Conservation (phyloP, 2,797 vertebrate genomes). For the Botia kubotai region DNA sequence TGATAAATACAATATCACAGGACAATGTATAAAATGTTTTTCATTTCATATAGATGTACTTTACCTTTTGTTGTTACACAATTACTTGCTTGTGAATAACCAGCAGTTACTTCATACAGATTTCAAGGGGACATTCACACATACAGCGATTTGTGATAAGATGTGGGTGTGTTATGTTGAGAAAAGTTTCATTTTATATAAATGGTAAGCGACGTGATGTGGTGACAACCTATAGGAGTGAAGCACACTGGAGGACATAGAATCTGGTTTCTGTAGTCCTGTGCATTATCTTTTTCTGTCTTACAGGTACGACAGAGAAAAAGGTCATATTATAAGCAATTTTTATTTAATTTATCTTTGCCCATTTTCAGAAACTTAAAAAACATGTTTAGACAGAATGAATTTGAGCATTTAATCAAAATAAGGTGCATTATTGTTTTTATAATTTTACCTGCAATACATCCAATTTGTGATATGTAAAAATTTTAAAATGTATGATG, state of each 20-base stretch:
- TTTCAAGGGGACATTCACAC: conserved; percentile 4
- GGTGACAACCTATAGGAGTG: background rate
- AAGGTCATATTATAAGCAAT: background rate
- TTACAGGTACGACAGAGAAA: background rate
- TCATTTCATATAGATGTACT: conserved; percentile 27
- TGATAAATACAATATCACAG: conserved; percentile 49
- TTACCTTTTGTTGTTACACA: conserved; percentile 44
- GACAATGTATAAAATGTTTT: conserved; percentile 59
- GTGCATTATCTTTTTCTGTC: background rate
- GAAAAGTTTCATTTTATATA: background rate
- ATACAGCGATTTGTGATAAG: background rate
- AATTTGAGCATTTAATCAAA: no score
- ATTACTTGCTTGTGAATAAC: background rate
- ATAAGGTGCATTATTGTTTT: background rate
- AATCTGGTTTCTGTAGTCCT: background rate
- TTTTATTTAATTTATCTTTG: background rate
- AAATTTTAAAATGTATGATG: background rate
- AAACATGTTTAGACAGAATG: no score
- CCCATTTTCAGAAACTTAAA: no score
- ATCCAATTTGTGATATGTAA: background rate
- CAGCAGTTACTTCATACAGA: conserved; percentile 8
- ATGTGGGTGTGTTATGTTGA: background rate
- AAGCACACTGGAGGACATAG: background rate
- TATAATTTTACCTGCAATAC: background rate
- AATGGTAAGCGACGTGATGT: background rate